phyloP scores from a whole-genome alignment of 1,140 invertebrate species.

The Nylanderia fulva region DNA sequence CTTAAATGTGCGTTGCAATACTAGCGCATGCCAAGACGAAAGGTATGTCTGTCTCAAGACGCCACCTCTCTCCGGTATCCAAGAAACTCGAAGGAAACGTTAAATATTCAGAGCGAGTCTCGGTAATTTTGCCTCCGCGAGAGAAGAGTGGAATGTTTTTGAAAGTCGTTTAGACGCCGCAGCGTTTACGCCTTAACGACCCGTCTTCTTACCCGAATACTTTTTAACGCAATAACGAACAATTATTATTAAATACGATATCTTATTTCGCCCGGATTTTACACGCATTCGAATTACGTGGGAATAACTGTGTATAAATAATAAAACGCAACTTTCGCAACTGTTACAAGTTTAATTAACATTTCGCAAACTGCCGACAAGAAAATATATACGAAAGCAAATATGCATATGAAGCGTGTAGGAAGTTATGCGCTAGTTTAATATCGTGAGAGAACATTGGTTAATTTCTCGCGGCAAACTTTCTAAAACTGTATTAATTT shows the following conservation, averaged over 20 bases:
- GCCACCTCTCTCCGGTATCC: constrained; percentile 41
- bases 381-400: background rate
- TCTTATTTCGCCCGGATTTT: constrained; percentile 25
- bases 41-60: constrained; percentile 57
- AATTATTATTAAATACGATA: constrained; percentile 49
- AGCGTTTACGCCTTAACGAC: constrained; percentile 63
- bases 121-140: constrained; percentile 47
- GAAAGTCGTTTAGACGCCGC: constrained; percentile 61
- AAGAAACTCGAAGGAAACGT: constrained; percentile 62
- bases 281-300: background rate
- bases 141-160: constrained; percentile 59
- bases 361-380: background rate
- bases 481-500: constrained; percentile 6
- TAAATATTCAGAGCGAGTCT: constrained; percentile 69
- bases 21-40: constrained; percentile 40
- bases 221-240: constrained; percentile 53
- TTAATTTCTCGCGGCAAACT: background rate
- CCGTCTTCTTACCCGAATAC: constrained; percentile 44
- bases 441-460: background rate
- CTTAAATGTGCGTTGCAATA: constrained; percentile 41
- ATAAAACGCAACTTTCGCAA: background rate
- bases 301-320: constrained; percentile 11
- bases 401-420: background rate
- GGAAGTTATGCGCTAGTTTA: background rate
- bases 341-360: background rate